Base-by-base conservation (phyloP, 2,113 vertebrate species). In the Peucedramus taeniatus region DNA sequence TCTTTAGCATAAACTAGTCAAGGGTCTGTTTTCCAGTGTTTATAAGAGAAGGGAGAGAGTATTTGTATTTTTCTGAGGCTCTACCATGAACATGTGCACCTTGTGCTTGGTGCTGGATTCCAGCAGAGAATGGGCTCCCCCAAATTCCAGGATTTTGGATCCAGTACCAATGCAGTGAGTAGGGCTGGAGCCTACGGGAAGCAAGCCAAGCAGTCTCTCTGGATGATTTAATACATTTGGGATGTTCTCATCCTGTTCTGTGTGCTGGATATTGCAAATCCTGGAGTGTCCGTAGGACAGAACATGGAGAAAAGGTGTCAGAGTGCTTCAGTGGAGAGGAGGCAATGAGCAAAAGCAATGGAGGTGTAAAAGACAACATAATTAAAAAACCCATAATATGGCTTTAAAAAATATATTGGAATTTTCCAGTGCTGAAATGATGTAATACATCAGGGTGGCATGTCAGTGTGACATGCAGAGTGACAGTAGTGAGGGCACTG, bases 351-450 rank as follows among this genome's bases (percentile, higher is more conserved):
- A 0, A 85, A 79, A 79, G 60, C 90, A 92, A 4, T 19, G 54
- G 66, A 61, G 50, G 10, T 84, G 30, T 87, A 76, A 95, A 97
- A 93, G 61, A 31, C 87, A 76, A 53, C 57, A 72, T 79, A 66
- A 50, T 89, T 77, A 89, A 95, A 51, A 4, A 87, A 94, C 65
- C 51, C n/a, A 15, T 96, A 92, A 91, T 64, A 84, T 0, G 9
- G 92, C 69, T 76, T 94, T 11, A 21, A 83, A 95, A 86, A 63
- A 33, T 63, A 86, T 94, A 88, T 80, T 90, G 57, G 82, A 90
- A 85, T 94, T 97, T 96, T 70, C 76, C 71, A 64, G 92, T 91
- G 82, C 50, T 93, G 76, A 69, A 80, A 63, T 87, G 50, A 37
- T 91, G 71, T 54, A 31, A 63, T 96, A 74, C 47, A 83, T 96